Evolutionary conservation across 1,140 invertebrate species (phyloP).

Genomic region (Sesamia nonagrioides): DNA sequence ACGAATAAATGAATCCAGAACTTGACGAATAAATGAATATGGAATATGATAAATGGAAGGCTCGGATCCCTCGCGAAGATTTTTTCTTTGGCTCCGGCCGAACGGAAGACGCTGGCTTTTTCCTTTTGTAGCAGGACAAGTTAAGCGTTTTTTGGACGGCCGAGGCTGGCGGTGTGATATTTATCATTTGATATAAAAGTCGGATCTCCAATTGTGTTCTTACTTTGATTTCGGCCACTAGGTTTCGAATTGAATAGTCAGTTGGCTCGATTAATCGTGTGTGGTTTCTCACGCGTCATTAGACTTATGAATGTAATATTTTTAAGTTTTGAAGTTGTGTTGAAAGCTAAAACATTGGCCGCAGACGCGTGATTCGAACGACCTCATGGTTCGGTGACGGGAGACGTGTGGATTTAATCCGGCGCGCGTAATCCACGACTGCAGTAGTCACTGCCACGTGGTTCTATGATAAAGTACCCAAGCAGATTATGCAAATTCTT

Average conservation of each 20-base stretch:
- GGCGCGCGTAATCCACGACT: slow-evolving; percentile 80
- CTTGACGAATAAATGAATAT: slow-evolving; percentile 88
- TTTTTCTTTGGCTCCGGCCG: slow-evolving; percentile 85
- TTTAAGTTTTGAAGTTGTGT: slow-evolving; percentile 44
- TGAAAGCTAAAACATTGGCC: slow-evolving; percentile 18
- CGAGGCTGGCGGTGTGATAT: slow-evolving; percentile 80
- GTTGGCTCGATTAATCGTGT: slow-evolving; percentile 49
- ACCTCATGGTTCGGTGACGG: slow-evolving; percentile 51
- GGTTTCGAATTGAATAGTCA: slow-evolving; percentile 56
- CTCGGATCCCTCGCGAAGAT: slow-evolving; percentile 84
- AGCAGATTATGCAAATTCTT: slow-evolving; percentile 86
- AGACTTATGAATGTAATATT: slow-evolving; percentile 36
- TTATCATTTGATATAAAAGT: slow-evolving; percentile 85
- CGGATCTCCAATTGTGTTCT: slow-evolving; percentile 77
- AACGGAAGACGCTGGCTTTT: slow-evolving; percentile 87
- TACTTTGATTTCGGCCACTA: slow-evolving; percentile 67
- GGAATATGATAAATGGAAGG: slow-evolving; percentile 87
- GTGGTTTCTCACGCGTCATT: slow-evolving; percentile 27
- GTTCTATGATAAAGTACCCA: slow-evolving; percentile 86
- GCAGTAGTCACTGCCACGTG: slow-evolving; percentile 87
- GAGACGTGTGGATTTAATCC: slow-evolving; percentile 77
- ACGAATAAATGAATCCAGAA: slow-evolving; percentile 89
- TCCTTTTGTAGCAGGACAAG: slow-evolving; percentile 86
- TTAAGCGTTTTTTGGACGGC: slow-evolving; percentile 86
- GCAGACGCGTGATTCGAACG: slow-evolving; percentile 60